These are phyloP conservation scores for Odontesthes bonariensis DNA, from an alignment of 2,113 vertebrate genomes.

Conservation along the genomic window DNA sequence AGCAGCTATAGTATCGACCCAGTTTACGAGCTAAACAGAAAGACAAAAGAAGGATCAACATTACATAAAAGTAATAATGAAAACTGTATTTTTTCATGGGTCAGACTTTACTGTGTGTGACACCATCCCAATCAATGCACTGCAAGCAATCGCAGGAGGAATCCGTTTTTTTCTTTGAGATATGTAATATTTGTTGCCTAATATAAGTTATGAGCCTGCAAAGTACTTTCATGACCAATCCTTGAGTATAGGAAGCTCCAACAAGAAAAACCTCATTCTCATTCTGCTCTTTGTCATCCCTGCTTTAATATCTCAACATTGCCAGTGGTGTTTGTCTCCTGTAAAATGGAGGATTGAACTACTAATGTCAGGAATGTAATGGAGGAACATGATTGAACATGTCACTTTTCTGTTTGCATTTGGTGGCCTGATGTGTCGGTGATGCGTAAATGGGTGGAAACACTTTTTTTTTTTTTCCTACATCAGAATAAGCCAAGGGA, in stretches of 20 bases:
- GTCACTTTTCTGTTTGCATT: constrained; percentile 32
- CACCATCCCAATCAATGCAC: neutral
- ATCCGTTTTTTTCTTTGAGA: constrained; percentile 1
- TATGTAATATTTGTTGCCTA: constrained; percentile 18
- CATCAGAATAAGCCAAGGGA: constrained; percentile 4
- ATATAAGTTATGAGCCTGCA: constrained; percentile 14
- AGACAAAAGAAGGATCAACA: constrained; percentile 11
- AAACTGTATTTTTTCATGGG: constrained; percentile 30
- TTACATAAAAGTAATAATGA: constrained; percentile 18
- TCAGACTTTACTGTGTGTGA: constrained; percentile 10
- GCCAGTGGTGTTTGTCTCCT: constrained; percentile 54
- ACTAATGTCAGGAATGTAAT: constrained; percentile 58
- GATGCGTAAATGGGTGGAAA: constrained; percentile 26
- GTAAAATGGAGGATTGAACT: constrained; percentile 67
- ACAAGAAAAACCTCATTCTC: constrained; percentile 38
- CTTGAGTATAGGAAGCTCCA: constrained; percentile 49
- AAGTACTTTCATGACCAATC: constrained; percentile 31
- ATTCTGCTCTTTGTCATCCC: constrained; percentile 68
- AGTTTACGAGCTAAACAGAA: neutral
- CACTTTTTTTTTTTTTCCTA: neutral
- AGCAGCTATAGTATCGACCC: no score
- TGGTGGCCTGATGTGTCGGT: constrained; percentile 39
- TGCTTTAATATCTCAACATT: constrained; percentile 67
- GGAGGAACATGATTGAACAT: constrained; percentile 58
- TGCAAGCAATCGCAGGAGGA: neutral